Base-by-base conservation (phyloP, 2,888 invertebrate species). In the Thymelicus lineola region DNA sequence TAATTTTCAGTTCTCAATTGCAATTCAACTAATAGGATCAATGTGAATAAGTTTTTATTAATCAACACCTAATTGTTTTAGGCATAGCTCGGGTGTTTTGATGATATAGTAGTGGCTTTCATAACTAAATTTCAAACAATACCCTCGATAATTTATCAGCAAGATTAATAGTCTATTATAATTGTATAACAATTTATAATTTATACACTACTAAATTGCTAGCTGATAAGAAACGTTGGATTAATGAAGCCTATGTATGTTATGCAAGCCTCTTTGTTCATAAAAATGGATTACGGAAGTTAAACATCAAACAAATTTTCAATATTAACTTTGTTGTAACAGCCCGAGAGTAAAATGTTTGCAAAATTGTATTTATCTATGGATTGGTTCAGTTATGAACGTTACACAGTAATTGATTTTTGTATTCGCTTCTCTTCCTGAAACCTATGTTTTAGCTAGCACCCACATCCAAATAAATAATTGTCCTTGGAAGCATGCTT, bases 281-380 rank as follows among this genome's bases (percentile, higher is more conserved):
- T 50, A 15, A 50, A 50, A 50, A 50, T 50, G 15, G 17, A 7
- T 50, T 50, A 50, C 48, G 48, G 48, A 50, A 50, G 48, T 15
- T 50, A 15, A 50, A 50, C 48, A 17, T 50, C 48, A 50, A 50
- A 50, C 48, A 50, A 15, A 48, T 15, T 6, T 17, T 15, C 7
- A 17, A 50, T 42, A 42, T 42, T 12, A 9, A 42, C 42, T 42
- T 12, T 12, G 1, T 42, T 42, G 42, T 9, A 42, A 42, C 42
- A 42, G 42, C 42, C 9, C 42, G 42, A 12, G 1, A 9, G 12
- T 42, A 42, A 14, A 36, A 36, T 36, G n/a, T 57, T 7, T 36
- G 7, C 53, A 17, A 28, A 0, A 28, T 53, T 53, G 20, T 57
- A 35, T 9, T 35, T 14, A 14, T 35, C 20, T 35, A 35, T 12